Evolutionary conservation across 2,113 vertebrate genomes (phyloP), one percentile per base, ranked within the genome.

Genomic region (Zosterops lateralis): DNA sequence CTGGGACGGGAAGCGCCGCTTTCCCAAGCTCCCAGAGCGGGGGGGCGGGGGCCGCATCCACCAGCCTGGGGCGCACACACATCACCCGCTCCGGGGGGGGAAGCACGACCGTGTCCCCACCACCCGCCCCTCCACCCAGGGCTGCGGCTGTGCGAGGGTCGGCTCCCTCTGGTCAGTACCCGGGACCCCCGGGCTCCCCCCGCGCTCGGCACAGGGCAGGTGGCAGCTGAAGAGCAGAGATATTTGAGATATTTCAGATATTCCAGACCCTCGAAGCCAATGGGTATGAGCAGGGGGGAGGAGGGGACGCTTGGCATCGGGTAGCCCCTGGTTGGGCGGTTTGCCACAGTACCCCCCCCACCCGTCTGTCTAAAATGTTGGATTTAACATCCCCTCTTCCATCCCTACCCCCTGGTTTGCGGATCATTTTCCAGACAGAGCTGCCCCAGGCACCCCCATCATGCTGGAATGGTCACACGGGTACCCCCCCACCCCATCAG

Each of bases 1-100:
- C 40, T 28, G 48, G 78, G 82, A 96, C 72, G 93, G 93, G 92
- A 96, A 84, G 90, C 40, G 22, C 40, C 19, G 44, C 38, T 65
- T 73, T 72, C 53, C 62, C 83, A 51, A 34, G 53, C 53, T 56
- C 8, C 38, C 66, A 14, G 45, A 20, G 38, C 16, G 4, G 19
- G 5, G 10, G 7, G 17, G 7, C 9, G 15, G 29, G 13, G 18
- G 32, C 24, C 62, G 53, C 31, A 7, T 34, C 20, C 76, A 18
- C 9, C 34, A 3, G 2, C 4, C 19, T 13, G 6, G 25, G 10
- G 29, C 44, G 36, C 36, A 48, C 38, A 8, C 65, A 14, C 54
- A 17, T 16, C 50, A 4, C 18, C 62, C 24, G 2, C 24, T 19
- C 3, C 29, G 3, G 32, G 36, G 60, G 65, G 32, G 60, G 34